Base-by-base conservation (phyloP, 2,797 vertebrate species). In the Chrysocyon brachyurus region DNA sequence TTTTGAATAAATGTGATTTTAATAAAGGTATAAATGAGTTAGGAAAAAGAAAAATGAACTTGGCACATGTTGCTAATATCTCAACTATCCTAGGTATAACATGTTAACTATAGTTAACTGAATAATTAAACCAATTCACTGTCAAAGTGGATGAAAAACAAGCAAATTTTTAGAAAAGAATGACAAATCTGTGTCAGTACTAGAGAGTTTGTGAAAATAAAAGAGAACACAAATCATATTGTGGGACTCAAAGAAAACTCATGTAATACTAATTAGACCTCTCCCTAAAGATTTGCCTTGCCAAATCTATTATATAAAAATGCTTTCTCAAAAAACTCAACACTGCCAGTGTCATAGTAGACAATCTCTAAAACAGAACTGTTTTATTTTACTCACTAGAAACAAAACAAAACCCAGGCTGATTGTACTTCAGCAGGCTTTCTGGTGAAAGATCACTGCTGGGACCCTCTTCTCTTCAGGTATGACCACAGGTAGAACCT, bases 91-190 rank as follows among this genome's bases (percentile, higher is more conserved):
- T 68, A 83, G 93, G 33, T 36, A 84, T 12, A 59, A 19, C 78
- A 28, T 85, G 33, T 90, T 92, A 87, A 87, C 33, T 78, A 57
- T 3, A 40, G n/a, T 12, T 61, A 40, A 85, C 1, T 33, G 64
- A 97, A 81, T 26, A 96, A 70, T 84, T 78, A 97, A 93, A 97
- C 4, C 46, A 79, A n/a, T 93, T 89, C 52, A 75, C 11, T 77
- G 10, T 79, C 46, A 88, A 68, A 94, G 17, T 54, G 22, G 31
- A 28, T 63, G 57, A 94, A 93, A 52, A 81, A 83, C 4, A 93
- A 95, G 59, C 12, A 93, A 59, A 87, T 66, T 81, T 83, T 91
- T 88, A 97, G 66, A 61, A 70, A 94, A 81, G 22, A 61, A 87
- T 91, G 33, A 56, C 77, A 96, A 68, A 94, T 93, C 17, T 59